Evolutionary conservation across 2,888 invertebrate genomes (phyloP).

Genomic region (Thyatira batis): DNA sequence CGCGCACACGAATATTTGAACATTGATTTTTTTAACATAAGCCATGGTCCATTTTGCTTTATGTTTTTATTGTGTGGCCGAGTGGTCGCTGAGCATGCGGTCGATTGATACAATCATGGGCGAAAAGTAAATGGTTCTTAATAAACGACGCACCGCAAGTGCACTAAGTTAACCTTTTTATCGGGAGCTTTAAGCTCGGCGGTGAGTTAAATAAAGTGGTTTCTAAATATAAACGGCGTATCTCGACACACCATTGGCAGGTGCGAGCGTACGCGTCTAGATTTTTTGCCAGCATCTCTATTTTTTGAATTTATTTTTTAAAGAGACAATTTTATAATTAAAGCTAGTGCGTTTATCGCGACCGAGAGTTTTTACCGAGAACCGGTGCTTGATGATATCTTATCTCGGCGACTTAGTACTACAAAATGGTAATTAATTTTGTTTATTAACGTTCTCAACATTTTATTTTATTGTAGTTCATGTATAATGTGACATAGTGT

Average conservation of each 20-base stretch:
- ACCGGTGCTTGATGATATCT: constrained; percentile 58
- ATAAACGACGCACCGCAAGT: constrained; percentile 71
- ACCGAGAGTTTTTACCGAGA: constrained; percentile 56
- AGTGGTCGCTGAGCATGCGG: constrained; percentile 45
- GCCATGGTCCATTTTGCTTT: constrained; percentile 27
- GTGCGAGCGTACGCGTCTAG: constrained; percentile 69
- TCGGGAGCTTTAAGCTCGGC: constrained; percentile 72
- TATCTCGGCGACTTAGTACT: constrained; percentile 46
- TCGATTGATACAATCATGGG: constrained; percentile 75
- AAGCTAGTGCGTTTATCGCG: constrained; percentile 65
- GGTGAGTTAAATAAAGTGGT: constrained; percentile 80
- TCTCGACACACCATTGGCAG: constrained; percentile 79
- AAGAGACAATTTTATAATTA: constrained; percentile 77
- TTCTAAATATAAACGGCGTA: constrained; percentile 80
- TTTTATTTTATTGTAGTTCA: constrained; percentile 7
- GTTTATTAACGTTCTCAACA: constrained; percentile 35
- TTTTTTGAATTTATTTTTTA: constrained; percentile 57
- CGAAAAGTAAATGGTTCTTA: constrained; percentile 76
- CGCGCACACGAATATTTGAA: constrained; percentile 15
- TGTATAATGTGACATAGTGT: not conserved
- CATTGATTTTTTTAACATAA: constrained; percentile 37
- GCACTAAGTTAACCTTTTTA: constrained; percentile 73
- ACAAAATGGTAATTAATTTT: constrained; percentile 53
- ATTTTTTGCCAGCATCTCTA: constrained; percentile 57
- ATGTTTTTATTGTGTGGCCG: constrained; percentile 41